phyloP scores from a whole-genome alignment of 2,888 invertebrate genomes.

The Epicampocera succincta region DNA sequence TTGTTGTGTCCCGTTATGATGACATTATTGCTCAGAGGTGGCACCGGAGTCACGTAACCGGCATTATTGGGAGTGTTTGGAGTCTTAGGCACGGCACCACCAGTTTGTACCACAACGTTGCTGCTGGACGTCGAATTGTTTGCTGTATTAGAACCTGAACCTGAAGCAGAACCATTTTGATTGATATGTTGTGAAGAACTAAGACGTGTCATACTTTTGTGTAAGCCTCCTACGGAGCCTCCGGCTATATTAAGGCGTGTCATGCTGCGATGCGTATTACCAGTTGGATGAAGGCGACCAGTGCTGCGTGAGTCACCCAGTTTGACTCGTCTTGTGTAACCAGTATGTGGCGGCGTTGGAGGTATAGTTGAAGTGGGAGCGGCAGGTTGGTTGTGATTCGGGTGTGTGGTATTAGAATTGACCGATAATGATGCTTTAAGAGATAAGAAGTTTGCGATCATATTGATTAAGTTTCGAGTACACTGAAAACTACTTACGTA shows the following conservation, averaged over 20 bases:
- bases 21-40: conserved; percentile 82
- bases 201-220: conserved; percentile 91
- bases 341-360: conserved; percentile 80
- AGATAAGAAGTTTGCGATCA: not conserved
- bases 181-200: conserved; percentile 91
- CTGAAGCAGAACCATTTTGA: conserved; percentile 81
- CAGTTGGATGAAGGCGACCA: conserved; percentile 87
- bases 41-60: conserved; percentile 80
- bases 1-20: conserved; percentile 83
- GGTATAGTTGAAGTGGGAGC: conserved; percentile 70
- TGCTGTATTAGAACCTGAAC: conserved; percentile 78
- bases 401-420: conserved; percentile 25
- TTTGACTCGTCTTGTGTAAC: conserved; percentile 85
- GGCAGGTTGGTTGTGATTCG: conserved; percentile 50
- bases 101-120: conserved; percentile 79
- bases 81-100: conserved; percentile 65
- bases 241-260: conserved; percentile 89
- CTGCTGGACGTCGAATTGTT: conserved; percentile 77
- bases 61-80: conserved; percentile 74
- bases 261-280: conserved; percentile 90
- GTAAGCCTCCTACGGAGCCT: conserved; percentile 89
- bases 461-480: not conserved
- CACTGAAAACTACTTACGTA: conserved; percentile 72
- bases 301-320: conserved; percentile 89
- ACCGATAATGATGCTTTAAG: conserved; percentile 42